Evolutionary conservation across 2,888 invertebrate species (phyloP).

Genomic region (Cataglyphis altisquamis): DNA sequence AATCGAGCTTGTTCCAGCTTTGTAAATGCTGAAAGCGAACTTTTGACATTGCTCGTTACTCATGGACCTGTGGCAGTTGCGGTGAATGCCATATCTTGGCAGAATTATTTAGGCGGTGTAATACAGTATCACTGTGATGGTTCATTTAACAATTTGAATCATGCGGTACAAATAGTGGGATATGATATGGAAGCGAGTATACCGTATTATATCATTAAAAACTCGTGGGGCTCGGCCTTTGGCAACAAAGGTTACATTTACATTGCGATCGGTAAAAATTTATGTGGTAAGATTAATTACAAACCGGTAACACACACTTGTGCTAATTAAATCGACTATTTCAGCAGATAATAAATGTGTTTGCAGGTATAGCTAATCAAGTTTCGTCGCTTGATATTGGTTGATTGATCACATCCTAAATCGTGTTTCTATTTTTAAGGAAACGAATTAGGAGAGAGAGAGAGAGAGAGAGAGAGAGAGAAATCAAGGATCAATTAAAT

Average conservation of each 20-base stretch:
- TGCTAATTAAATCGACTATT: neutral
- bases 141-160: slow-evolving; percentile 89
- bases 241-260: slow-evolving; percentile 93
- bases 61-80: slow-evolving; percentile 94
- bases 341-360: slow-evolving; percentile 1
- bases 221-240: slow-evolving; percentile 94
- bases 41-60: slow-evolving; percentile 88
- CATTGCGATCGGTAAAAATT: slow-evolving; percentile 91
- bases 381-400: slow-evolving; percentile 89
- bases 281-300: slow-evolving; percentile 89
- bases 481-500: neutral
- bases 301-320: neutral
- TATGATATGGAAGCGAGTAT: slow-evolving; percentile 91
- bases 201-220: slow-evolving; percentile 94
- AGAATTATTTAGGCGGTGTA: slow-evolving; percentile 94
- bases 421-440: neutral
- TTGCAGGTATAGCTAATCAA: slow-evolving; percentile 89
- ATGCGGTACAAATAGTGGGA: slow-evolving; percentile 94
- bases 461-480: neutral
- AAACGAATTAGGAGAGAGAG: neutral
- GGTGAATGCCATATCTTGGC: slow-evolving; percentile 94
- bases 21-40: slow-evolving; percentile 89
- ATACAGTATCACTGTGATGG: slow-evolving; percentile 93
- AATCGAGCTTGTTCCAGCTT: slow-evolving; percentile 86
- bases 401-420: slow-evolving; percentile 38